phyloP scores from a whole-genome alignment of 2,888 invertebrate species.

The Desoria tigrina region DNA sequence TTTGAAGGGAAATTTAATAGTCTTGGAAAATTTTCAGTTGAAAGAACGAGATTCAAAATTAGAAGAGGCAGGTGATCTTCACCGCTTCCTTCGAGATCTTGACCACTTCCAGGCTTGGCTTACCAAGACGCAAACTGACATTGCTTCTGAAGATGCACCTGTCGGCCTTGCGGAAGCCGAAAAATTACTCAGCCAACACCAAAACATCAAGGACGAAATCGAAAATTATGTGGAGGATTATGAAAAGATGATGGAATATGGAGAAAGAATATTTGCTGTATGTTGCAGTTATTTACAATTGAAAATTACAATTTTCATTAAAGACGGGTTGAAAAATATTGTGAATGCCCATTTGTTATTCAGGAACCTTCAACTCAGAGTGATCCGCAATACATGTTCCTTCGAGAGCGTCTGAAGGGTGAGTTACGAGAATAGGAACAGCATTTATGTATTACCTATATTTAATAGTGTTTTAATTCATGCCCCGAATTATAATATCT shows the following conservation, averaged over 20 bases:
- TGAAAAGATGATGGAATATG: conserved; percentile 99
- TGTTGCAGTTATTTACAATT: conserved; percentile 54
- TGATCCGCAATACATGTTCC: conserved; percentile 99
- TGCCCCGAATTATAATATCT: no score
- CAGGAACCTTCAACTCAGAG: conserved; percentile 80
- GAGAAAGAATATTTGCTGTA: conserved; percentile 85
- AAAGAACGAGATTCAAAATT: conserved; percentile 97
- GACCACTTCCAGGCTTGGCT: conserved; percentile 99
- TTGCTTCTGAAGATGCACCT: conserved; percentile 94
- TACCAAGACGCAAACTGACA: conserved; percentile 98
- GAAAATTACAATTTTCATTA: background rate
- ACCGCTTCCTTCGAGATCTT: conserved; percentile 94
- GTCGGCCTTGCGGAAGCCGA: conserved; percentile 93
- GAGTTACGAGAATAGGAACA: no score
- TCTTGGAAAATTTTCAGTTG: no score
- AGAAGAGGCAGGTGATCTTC: conserved; percentile 98
- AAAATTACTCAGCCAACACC: conserved; percentile 93
- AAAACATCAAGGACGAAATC: conserved; percentile 97
- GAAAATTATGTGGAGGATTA: conserved; percentile 99
- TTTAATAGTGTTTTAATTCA: background rate
- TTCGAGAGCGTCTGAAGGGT: conserved; percentile 95
- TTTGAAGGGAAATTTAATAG: background rate
- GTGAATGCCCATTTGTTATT: conserved; percentile 21
- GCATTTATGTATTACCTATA: no score
- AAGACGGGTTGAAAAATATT: no score